Evolutionary conservation across 2,113 vertebrate species (phyloP), one percentile per base, ranked within the genome.

Genomic region (Vireo altiloquus): DNA sequence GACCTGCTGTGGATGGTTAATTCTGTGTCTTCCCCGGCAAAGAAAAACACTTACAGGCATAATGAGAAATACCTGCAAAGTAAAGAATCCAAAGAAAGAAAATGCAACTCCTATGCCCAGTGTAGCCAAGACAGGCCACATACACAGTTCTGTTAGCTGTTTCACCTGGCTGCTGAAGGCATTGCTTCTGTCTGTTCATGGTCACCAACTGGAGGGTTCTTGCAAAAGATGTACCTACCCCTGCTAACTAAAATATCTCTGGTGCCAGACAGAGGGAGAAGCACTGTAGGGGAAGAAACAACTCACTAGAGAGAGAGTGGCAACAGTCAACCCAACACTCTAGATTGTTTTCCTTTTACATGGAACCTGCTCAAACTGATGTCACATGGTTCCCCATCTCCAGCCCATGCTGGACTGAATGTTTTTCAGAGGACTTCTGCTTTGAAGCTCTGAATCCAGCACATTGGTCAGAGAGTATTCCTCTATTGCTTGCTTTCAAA

Each of bases 331-430:
- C 33, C 24, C 27, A 47, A 1, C 0, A 2, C 27, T 66, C 21
- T 13, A 35, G 27, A 33, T 68, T 74, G 17, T 37, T 74, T 89
- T n/a, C 25, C 15, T 83, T 89, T 87, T 54, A 46, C 11, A 3
- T 50, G 20, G 52, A 89, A 44, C 15, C 25, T 86, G 22, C 72
- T 87, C 65, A 39, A 83, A 30, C 18, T 81, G n/a, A 46, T 86
- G 50, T 53, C 50, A 10, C 30, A 4, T 75, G 33, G 39, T 78
- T 92, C 63, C 85, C 2, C 0, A 7, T 63, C 50, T 90, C n/a
- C 27, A 77, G 18, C 28, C 78, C 20, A 13, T 0, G 0, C 31
- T 53, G 14, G 46, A 57, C 33, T 17, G 23, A 18, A 19, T 28
- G 12, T 42, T 92, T 78, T 74, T 65, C 68, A 40, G 69, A 66